These are phyloP conservation scores for Musca domestica DNA, from an alignment of 1,140 invertebrate species.

Conservation along the genomic window DNA sequence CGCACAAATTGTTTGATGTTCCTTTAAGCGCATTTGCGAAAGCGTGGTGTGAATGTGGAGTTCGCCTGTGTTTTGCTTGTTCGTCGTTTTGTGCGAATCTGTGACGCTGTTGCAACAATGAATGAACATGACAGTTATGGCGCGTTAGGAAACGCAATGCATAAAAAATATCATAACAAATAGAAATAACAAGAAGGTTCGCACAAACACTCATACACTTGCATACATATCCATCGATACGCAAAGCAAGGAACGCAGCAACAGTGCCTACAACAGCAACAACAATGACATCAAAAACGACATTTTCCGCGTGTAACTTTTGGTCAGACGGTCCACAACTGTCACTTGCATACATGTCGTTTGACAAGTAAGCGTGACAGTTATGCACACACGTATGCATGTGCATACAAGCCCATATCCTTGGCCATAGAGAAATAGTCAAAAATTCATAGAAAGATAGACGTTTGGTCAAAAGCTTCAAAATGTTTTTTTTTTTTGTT, in stretches of 20 bases:
- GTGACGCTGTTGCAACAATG: conserved; percentile 7
- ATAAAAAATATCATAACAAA: conserved; percentile 19
- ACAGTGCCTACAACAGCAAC: background rate
- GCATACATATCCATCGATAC: conserved; percentile 4
- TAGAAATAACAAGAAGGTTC: conserved; percentile 17
- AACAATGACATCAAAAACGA: background rate
- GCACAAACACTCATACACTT: background rate
- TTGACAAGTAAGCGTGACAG: conserved; percentile 23
- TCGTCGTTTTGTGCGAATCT: background rate
- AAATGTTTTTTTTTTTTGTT: no score
- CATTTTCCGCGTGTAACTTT: conserved; percentile 18
- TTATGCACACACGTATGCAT: conserved; percentile 26
- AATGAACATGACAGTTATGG: conserved; percentile 24
- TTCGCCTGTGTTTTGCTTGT: background rate
- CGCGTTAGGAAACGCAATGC: conserved; percentile 19
- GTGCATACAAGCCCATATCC: conserved; percentile 6
- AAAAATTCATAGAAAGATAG: conserved; percentile 46
- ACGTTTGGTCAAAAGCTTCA: background rate
- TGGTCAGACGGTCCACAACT: conserved; percentile 23
- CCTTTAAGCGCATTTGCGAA: no score
- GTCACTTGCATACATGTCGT: conserved; percentile 21
- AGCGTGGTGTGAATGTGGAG: background rate
- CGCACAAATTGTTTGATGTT: no score
- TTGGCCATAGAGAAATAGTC: conserved; percentile 27
- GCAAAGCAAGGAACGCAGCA: background rate